A percentile compares a stretch with the other conserved stretches of the same genome.
Conservation (phyloP, 2,888 invertebrate genomes). For the Drosophila colorata region DNA sequence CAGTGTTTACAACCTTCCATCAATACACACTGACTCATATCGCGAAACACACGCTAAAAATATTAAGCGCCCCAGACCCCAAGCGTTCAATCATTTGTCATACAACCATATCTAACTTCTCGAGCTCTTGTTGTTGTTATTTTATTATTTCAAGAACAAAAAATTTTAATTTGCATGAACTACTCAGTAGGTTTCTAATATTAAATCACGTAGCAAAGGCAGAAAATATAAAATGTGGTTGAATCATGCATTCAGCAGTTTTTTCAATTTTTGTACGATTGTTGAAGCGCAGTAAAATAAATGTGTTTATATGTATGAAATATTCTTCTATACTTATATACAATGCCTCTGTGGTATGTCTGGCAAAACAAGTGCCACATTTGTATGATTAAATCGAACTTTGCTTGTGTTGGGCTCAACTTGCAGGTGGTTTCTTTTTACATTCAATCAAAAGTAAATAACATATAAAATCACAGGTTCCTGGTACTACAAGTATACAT, state of each 20-base stretch:
- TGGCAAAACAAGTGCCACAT: slow-evolving; percentile 45
- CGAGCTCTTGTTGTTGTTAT: slow-evolving; percentile 6
- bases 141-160: slow-evolving; percentile 11
- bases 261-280: slow-evolving; percentile 30
- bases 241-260: slow-evolving; percentile 52
- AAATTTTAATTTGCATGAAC: slow-evolving; percentile 23
- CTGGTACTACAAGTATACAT: slow-evolving; percentile 18
- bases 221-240: slow-evolving; percentile 21
- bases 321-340: slow-evolving; percentile 3
- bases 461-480: slow-evolving; percentile 37
- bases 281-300: slow-evolving; percentile 18
- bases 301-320: slow-evolving; percentile 4
- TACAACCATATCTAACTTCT: slow-evolving; percentile 30
- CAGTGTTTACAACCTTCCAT: neutral
- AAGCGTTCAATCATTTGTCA: slow-evolving; percentile 35
- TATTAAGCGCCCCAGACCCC: slow-evolving; percentile 18
- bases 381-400: slow-evolving; percentile 52
- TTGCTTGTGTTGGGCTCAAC: slow-evolving; percentile 22
- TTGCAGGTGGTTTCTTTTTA: slow-evolving; percentile 49
- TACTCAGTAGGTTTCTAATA: slow-evolving; percentile 27
- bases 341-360: slow-evolving; percentile 21
- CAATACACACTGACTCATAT: slow-evolving; percentile 35
- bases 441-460: slow-evolving; percentile 58
- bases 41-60: slow-evolving; percentile 31
- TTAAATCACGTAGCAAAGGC: slow-evolving; percentile 60